Evolutionary conservation across 2,888 invertebrate genomes (phyloP), one percentile per base, ranked within the genome.

Genomic region (Ferrisia virgata): DNA sequence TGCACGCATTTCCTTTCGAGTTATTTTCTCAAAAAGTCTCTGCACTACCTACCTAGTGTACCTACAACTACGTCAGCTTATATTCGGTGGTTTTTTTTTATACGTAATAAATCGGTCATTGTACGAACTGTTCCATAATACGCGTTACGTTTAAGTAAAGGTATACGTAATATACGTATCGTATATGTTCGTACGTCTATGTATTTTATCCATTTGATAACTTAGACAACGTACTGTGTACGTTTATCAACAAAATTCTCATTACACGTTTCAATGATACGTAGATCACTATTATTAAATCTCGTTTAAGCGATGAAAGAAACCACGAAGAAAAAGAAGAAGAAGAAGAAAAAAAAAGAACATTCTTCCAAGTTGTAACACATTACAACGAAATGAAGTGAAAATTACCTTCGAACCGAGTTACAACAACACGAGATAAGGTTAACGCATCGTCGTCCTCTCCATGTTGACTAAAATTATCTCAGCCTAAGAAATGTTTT

Each of bases 221-320:
- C 43, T 8, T 15, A 43, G 64, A 64, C 28, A 64, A 64, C 53
- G 18, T 64, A 64, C 28, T 28, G 28, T 22, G 18, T 64, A 15
- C 28, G 13, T 3, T 64, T 64, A 64, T 64, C 64, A 64, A 64
- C 28, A 15, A 64, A 64, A 31, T 28, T 64, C 64, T 64, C 64
- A 53, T 64, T 28, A 64, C 64, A 28, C 13, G 64, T 64, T 64
- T 15, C 15, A 28, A n/a, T 13, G 64, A 18, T 22, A 22, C 64
- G 64, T 15, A 64, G 64, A 64, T 64, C 64, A 64, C 64, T 64
- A 64, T 64, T 64, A 64, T 64, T 64, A 64, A 64, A 64, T 64
- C 64, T 64, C 64, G 64, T 64, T 64, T 64, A 64, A 64, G 15
- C 28, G 64, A 31, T 64, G 64, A 64, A 64, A 64, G 28, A 53